These are phyloP conservation scores for Lepidochitona cinerea DNA, from an alignment of 2,888 invertebrate species.

Conservation along the genomic window DNA sequence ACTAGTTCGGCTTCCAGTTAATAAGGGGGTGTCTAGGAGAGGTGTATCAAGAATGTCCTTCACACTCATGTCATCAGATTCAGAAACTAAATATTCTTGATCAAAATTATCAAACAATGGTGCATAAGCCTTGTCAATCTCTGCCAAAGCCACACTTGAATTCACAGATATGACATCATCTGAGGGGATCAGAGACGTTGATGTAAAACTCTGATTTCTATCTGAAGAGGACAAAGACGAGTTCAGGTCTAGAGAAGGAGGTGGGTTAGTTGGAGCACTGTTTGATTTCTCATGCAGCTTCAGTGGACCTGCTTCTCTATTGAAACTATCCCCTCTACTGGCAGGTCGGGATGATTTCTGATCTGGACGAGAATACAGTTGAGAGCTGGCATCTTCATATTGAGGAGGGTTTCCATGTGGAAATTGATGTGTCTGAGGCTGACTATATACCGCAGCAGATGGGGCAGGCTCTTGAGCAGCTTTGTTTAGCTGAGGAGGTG, in stretches of 20 bases:
- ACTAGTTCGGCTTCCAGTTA: too few relatives aligned
- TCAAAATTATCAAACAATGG: background rate
- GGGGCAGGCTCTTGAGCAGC: too few relatives aligned
- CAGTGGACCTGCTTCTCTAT: conserved; percentile 42
- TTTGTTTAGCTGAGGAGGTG: too few relatives aligned
- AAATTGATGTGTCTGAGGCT: too few relatives aligned
- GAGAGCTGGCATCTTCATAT: too few relatives aligned
- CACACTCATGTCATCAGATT: background rate
- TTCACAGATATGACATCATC: background rate
- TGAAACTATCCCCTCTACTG: conserved; percentile 55
- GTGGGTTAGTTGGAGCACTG: background rate
- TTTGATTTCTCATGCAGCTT: conserved; percentile 29
- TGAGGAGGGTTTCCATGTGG: too few relatives aligned
- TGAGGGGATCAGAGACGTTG: background rate
- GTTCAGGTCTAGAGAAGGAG: background rate
- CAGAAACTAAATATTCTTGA: background rate
- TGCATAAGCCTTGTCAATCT: background rate
- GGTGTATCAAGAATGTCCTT: too few relatives aligned
- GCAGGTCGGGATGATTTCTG: conserved; percentile 45
- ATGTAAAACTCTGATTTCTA: background rate
- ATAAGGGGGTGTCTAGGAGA: too few relatives aligned
- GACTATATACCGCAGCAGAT: too few relatives aligned
- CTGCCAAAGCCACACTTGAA: background rate
- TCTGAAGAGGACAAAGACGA: background rate
- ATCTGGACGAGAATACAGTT: too few relatives aligned